Percentiles rank a stretch among this genome's conserved stretches.
phyloP scores from a whole-genome alignment of 92 coral and sea anemone genomes.

The Phymanthus crucifer region DNA sequence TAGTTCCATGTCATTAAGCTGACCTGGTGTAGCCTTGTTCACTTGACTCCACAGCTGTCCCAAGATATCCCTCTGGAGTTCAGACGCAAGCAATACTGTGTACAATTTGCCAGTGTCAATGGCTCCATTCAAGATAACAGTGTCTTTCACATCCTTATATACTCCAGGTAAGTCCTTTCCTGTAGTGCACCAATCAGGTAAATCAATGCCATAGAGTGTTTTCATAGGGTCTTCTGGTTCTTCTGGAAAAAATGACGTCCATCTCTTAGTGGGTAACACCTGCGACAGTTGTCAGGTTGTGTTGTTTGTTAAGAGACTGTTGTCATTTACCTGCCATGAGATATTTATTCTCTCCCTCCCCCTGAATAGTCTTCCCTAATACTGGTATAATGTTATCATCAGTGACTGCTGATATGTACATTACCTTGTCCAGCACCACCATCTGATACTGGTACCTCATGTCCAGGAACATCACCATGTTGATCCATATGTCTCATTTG shows the following conservation, averaged over 20 bases:
- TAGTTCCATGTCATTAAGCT: conserved; percentile 79
- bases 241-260: not conserved
- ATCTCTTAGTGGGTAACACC: no score
- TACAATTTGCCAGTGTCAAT: conserved; percentile 78
- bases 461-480: conserved; percentile 24
- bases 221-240: conserved; percentile 58
- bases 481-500: not conserved
- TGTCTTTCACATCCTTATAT: conserved; percentile 75
- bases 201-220: conserved; percentile 67
- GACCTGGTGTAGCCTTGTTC: conserved; percentile 81
- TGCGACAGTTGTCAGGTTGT: no score
- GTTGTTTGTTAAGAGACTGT: no score
- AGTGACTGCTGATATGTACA: not conserved
- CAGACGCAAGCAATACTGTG: conserved; percentile 81
- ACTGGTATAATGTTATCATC: no score
- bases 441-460: conserved; percentile 12
- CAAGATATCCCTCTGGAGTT: conserved; percentile 82
- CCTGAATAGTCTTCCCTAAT: no score
- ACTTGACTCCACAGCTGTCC: conserved; percentile 85
- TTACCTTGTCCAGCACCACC: conserved; percentile 8
- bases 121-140: conserved; percentile 50
- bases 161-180: conserved; percentile 80
- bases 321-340: not conserved
- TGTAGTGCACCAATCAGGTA: conserved; percentile 83
- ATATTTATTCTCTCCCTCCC: not conserved